A percentile compares a stretch with the other conserved stretches of the same genome.
Evolutionary conservation across 2,888 invertebrate genomes (phyloP).

Genomic region (Cartodere bifasciata): DNA sequence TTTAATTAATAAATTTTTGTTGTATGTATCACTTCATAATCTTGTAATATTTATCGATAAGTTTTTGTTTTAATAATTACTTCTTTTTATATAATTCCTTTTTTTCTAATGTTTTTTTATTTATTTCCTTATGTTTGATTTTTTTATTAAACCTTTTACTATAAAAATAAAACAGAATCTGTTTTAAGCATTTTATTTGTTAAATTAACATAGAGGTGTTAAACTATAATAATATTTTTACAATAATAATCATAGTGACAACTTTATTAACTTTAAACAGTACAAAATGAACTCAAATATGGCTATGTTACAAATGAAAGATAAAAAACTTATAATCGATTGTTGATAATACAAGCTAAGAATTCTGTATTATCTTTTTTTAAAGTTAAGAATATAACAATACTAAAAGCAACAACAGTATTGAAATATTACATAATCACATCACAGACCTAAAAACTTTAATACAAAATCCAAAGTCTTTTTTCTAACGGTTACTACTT

Average conservation of each 20-base stretch:
- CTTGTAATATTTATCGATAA: no score
- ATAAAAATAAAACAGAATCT: neutral
- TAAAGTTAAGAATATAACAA: constrained; percentile 25
- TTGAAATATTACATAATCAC: constrained; percentile 28
- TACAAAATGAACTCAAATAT: constrained; percentile 13
- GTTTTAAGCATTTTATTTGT: neutral
- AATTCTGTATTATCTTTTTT: constrained; percentile 28
- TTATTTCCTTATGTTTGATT: no score
- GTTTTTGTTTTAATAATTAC: no score
- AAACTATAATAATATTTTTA: neutral
- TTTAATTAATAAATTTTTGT: no score
- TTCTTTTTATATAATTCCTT: no score
- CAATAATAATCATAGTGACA: neutral
- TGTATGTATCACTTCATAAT: no score
- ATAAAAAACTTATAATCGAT: constrained; percentile 8
- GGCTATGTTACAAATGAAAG: constrained; percentile 12
- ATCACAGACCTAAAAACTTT: constrained; percentile 28
- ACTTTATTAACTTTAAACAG: constrained; percentile 9
- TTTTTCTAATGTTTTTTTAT: no score
- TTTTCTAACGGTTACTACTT: no score
- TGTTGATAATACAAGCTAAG: constrained; percentile 21
- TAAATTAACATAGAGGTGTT: neutral
- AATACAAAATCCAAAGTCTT: constrained; percentile 29
- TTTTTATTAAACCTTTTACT: no score
- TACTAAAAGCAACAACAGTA: constrained; percentile 31